These are phyloP conservation scores for Reticulitermes lucifugus DNA, from an alignment of 2,888 invertebrate species.

Conservation along the genomic window DNA sequence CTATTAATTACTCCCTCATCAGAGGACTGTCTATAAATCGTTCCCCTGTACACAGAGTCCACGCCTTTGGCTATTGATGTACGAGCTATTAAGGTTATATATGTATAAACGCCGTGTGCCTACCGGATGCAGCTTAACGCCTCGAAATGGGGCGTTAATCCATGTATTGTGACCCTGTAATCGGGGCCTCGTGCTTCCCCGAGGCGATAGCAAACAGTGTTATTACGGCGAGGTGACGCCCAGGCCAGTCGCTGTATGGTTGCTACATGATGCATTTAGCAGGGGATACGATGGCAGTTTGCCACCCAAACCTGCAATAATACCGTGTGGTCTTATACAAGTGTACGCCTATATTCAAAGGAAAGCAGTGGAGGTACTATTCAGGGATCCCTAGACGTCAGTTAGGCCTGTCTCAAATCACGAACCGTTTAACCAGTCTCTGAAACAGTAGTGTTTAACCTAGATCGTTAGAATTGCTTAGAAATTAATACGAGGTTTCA, in stretches of 20 bases:
- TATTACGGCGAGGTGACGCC: constrained; percentile 27
- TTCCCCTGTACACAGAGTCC: not conserved
- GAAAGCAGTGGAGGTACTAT: not conserved
- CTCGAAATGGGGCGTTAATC: constrained; percentile 36
- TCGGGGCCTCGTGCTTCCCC: constrained; percentile 32
- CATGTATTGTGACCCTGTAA: constrained; percentile 39
- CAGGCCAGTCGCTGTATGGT: not conserved
- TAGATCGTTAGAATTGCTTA: too few species aligned
- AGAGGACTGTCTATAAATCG: not conserved
- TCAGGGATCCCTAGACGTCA: too few species aligned
- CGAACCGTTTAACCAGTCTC: too few species aligned
- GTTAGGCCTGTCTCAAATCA: too few species aligned
- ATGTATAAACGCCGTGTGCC: constrained; percentile 21
- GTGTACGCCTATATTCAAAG: not conserved
- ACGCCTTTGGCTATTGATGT: constrained; percentile 18
- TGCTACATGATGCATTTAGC: not conserved
- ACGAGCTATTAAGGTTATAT: constrained; percentile 20
- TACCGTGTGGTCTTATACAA: not conserved
- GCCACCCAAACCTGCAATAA: constrained; percentile 10
- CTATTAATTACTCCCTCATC: not conserved
- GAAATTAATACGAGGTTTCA: too few species aligned
- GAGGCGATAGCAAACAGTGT: constrained; percentile 30
- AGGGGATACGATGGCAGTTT: constrained; percentile 6
- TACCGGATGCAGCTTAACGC: constrained; percentile 16
- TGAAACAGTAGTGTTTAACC: too few species aligned